phyloP scores from a whole-genome alignment of 2,113 vertebrate genomes.

The Nestor notabilis region DNA sequence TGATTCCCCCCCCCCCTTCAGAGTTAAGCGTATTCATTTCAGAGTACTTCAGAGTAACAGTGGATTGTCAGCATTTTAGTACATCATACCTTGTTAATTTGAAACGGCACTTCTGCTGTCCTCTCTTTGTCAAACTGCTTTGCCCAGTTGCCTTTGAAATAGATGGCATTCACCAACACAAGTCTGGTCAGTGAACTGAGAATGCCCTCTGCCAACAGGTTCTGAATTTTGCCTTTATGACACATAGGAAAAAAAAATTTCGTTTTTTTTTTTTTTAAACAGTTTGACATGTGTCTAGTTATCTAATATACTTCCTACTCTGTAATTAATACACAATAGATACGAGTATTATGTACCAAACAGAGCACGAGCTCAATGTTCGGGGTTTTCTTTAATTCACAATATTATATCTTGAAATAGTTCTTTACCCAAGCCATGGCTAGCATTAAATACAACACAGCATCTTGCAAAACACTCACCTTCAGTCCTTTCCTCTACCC shows the following conservation, averaged over 20 bases:
- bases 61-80: background rate
- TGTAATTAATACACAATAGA: background rate
- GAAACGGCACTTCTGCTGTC: slow-evolving; percentile 83
- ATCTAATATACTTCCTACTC: fast-evolving
- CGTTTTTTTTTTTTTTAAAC: background rate
- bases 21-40: background rate
- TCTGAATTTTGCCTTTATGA: slow-evolving; percentile 87
- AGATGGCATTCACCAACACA: slow-evolving; percentile 92
- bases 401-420: background rate
- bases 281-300: background rate
- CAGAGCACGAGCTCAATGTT: background rate
- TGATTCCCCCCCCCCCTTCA: background rate
- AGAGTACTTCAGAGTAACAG: background rate
- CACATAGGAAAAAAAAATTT: fast-evolving
- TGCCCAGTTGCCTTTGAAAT: slow-evolving; percentile 94
- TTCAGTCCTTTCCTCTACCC: slow-evolving; percentile 88
- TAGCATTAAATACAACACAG: background rate
- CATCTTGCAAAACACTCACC: slow-evolving; percentile 69
- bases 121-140: slow-evolving; percentile 70
- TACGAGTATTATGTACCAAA: background rate
- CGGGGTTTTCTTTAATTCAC: fast-evolving
- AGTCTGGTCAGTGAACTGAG: slow-evolving; percentile 77
- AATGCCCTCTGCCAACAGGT: slow-evolving; percentile 82
- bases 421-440: background rate
- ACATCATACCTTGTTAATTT: slow-evolving; percentile 77